These are phyloP conservation scores for Psilanteris sp. DNA, from an alignment of 1,140 invertebrate genomes.

Conservation along the genomic window DNA sequence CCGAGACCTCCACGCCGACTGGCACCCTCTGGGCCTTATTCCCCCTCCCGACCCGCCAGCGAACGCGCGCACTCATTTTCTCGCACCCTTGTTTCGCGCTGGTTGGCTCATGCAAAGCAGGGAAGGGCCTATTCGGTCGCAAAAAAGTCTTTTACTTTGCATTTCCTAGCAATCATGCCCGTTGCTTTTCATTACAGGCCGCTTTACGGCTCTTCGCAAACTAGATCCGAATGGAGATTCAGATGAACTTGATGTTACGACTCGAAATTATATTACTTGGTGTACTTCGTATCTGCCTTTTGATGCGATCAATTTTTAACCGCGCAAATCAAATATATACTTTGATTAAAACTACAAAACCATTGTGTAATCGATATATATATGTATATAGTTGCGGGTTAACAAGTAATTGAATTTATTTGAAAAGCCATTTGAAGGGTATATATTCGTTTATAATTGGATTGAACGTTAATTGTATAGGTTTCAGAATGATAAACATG, in stretches of 20 bases:
- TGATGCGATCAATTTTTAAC: no score
- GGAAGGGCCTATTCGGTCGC: slow-evolving; percentile 28
- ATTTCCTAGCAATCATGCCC: slow-evolving; percentile 24
- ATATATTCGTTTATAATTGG: no score
- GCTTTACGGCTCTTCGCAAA: slow-evolving; percentile 35
- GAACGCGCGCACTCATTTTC: slow-evolving; percentile 44
- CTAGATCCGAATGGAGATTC: neutral
- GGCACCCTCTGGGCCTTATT: slow-evolving; percentile 56
- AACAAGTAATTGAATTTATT: no score
- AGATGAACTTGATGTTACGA: neutral
- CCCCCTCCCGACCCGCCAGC: slow-evolving; percentile 16
- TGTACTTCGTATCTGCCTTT: no score
- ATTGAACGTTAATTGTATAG: no score
- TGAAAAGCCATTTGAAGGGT: no score
- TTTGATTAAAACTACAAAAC: no score
- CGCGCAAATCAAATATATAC: no score
- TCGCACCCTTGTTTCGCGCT: slow-evolving; percentile 55
- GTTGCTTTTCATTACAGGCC: slow-evolving; percentile 44
- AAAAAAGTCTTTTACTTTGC: slow-evolving; percentile 29
- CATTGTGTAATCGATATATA: no score
- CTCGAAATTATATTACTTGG: no score
- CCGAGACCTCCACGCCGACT: slow-evolving; percentile 48
- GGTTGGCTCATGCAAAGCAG: slow-evolving; percentile 37
- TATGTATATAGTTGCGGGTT: no score
- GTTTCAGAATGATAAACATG: no score